Conservation (phyloP, 2,113 vertebrate species). For the Cinclus cinclus region DNA sequence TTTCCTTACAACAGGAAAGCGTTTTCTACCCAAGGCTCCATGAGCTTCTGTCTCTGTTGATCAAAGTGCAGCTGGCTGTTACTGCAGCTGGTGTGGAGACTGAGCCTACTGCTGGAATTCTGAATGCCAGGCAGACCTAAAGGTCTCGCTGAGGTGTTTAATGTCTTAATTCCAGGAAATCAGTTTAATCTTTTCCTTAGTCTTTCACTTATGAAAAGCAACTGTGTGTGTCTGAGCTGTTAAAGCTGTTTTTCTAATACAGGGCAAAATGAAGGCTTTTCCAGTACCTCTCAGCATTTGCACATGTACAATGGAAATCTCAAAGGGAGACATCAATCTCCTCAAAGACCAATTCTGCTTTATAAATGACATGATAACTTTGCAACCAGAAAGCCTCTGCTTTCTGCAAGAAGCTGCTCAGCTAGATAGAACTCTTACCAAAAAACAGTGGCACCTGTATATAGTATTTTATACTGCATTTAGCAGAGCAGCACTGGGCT, state of each 20-base stretch:
- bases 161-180: not conserved
- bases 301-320: not conserved
- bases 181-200: not conserved
- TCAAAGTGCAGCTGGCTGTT: not conserved
- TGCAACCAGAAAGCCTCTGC: not conserved
- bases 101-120: not conserved
- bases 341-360: not conserved
- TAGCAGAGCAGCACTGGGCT: not conserved
- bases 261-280: not conserved
- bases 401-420: not conserved
- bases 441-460: not conserved
- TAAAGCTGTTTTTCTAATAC: not conserved
- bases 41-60: not conserved
- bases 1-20: not conserved
- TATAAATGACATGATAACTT: not conserved
- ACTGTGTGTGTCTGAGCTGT: not conserved
- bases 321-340: not conserved
- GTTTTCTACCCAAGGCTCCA: not conserved
- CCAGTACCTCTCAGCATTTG: not conserved
- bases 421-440: not conserved
- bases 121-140: not conserved
- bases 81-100: not conserved
- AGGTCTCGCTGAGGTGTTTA: not conserved
- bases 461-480: not conserved
- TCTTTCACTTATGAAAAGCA: not conserved